phyloP scores from a whole-genome alignment of 2,113 vertebrate species.

The Ciconia maguari region DNA sequence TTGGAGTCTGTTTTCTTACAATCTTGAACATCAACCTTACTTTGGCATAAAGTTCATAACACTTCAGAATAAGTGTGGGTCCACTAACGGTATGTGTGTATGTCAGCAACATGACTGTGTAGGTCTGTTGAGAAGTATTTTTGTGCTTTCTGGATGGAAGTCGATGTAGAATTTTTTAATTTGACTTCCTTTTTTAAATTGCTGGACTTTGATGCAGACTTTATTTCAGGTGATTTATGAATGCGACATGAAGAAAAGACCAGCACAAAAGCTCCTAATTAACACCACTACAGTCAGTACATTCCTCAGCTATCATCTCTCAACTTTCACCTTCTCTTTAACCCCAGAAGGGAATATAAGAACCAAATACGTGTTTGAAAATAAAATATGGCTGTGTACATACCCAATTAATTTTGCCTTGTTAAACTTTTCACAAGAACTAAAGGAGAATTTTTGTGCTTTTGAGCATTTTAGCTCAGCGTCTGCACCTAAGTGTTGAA shows the following conservation, averaged over 20 bases:
- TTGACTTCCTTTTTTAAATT: neutral
- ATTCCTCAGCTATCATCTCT: neutral
- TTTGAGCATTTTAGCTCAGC: neutral
- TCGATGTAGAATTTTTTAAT: neutral
- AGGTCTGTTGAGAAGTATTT: neutral
- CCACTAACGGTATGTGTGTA: too few species aligned
- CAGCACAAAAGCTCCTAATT: neutral
- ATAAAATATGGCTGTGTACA: neutral
- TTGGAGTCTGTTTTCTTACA: neutral
- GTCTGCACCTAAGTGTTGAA: neutral
- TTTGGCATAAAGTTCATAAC: neutral
- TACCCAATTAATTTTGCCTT: neutral
- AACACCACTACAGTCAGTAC: neutral
- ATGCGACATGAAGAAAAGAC: neutral
- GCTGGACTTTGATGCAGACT: neutral
- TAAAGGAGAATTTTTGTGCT: neutral
- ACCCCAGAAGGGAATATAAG: neutral
- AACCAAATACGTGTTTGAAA: neutral
- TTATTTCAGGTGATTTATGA: neutral
- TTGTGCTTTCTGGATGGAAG: neutral
- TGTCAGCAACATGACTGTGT: neutral
- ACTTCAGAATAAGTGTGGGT: neutral
- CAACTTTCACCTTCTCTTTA: neutral
- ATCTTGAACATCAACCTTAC: neutral
- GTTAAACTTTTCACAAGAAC: neutral